Evolutionary conservation across 2,797 vertebrate species (phyloP), one percentile per base, ranked within the genome.

Genomic region (Sebastes glaucus): DNA sequence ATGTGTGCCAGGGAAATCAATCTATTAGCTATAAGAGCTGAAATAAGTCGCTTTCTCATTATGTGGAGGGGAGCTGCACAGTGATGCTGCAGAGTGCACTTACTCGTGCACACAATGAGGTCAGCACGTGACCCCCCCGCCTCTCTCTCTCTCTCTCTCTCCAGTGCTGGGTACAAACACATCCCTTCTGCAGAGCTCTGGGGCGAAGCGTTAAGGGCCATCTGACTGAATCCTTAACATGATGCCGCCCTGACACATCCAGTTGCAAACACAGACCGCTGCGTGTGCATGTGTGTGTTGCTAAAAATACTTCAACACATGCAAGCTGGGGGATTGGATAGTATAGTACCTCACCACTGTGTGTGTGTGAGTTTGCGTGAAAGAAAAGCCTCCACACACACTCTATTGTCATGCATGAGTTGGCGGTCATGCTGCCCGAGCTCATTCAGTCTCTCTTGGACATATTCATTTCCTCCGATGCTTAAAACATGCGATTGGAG

Each of bases 41-140:
- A 77, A 91, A 91, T 91, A 85, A 89, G 90, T 89, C 71, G 42
- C 71, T 25, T 73, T 88, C 78, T 88, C 74, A 76, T 91, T 86
- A 80, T 76, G 82, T 59, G 72, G 83, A 63, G 53, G 80, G 76
- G 68, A 74, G 84, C 83, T 74, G 78, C 85, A 61, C 88, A 71
- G 38, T 67, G 90, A 90, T 84, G 91, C 91, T 84, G 86, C 84
- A 55, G 85, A 92, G 89, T 79, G 89, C 87, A 92, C 87, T 95
- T 93, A 93, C 94, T 93, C 92, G 87, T 95, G 94, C 90, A 85
- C 92, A 94, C 94, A 96, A 96, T 92, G 94, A 95, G 95, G 95
- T 96, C 95, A 95, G 92, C 95, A 95, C 95, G 94, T 96, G 95
- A 95, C 94, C 94, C 87, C 77, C 90, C 18, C 59, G 4, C 59